Conservation (phyloP, 2,797 vertebrate genomes). For the Rallus crepitans region DNA sequence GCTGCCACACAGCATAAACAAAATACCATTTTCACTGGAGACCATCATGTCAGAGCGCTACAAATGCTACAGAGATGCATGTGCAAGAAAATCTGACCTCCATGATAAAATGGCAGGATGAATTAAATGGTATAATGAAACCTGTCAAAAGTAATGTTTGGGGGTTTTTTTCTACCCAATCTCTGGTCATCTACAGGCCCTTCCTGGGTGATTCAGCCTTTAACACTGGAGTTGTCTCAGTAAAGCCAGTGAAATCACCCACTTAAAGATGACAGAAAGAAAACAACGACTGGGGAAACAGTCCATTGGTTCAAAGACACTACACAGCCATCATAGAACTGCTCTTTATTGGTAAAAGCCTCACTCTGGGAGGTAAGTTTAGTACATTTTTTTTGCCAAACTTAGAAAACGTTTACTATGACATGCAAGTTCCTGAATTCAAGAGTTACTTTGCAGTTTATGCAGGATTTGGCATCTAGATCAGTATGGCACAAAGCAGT, state of each 20-base stretch:
- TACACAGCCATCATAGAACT: not conserved
- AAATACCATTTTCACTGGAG: not conserved
- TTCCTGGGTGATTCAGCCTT: not conserved
- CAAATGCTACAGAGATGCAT: not conserved
- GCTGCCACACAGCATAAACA: not conserved
- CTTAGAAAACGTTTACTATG: not conserved
- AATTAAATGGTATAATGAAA: not conserved
- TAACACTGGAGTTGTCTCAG: not conserved
- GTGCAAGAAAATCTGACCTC: not conserved
- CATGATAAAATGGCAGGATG: not conserved
- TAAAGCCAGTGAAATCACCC: not conserved
- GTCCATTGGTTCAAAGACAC: not conserved
- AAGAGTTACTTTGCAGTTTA: not conserved
- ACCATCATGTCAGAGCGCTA: not conserved
- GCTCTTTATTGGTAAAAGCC: not conserved
- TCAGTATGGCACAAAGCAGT: not conserved
- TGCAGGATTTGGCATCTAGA: not conserved
- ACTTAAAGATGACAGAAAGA: not conserved
- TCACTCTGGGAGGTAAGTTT: not conserved
- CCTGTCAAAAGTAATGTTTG: not conserved
- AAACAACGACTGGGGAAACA: not conserved
- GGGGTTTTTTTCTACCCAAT: not conserved
- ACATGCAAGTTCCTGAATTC: not conserved
- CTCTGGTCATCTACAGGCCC: not conserved
- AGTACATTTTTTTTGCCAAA: not conserved